Base-by-base conservation (phyloP, 2,797 vertebrate genomes). In the Pagetopsis macropterus region DNA sequence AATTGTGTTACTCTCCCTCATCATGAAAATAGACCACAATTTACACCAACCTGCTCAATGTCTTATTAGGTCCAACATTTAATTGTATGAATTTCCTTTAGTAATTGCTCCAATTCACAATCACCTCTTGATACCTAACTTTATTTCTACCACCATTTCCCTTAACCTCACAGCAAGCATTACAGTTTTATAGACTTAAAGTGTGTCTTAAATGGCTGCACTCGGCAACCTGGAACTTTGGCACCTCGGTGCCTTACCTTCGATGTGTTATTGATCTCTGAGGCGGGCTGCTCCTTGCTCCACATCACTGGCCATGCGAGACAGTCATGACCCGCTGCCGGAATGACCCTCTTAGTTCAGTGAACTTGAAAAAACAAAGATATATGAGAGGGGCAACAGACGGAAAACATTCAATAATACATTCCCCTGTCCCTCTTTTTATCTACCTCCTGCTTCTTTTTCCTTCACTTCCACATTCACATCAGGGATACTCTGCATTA, bases 191-290 rank as follows among this genome's bases (percentile, higher is more conserved):
- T 89, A 3, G 71, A 87, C 81, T 69, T 40, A 41, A 76, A 77
- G 70, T 57, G n/a, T 63, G 37, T 82, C 81, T 79, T 82, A 86
- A 89, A 85, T 70, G 60, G 70, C 68, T 84, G 72, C 72, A 70
- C 59, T 79, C 78, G 49, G 57, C 73, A 54, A 54, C 77, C 70
- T 52, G 52, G 55, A 41, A 78, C 65, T 70, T 23, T 57, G 69
- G 66, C 63, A 79, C 67, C 52, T 64, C 2, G 5, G 62, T 7
- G 16, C n/a, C 56, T 65, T 58, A 54, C 79, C 85, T 82, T 85
- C 61, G 43, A 82, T 84, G 68, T 70, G n/a, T 51, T 78, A 90
- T 91, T 65, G 87, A 91, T 88, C n/a, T 9, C 50, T 37, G 59
- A 66, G 65, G n/a, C 70, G 58, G 64, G 70, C 13, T 21, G 52